These are phyloP conservation scores for Climacteris rufus DNA, from an alignment of 2,113 vertebrate genomes.

Conservation along the genomic window DNA sequence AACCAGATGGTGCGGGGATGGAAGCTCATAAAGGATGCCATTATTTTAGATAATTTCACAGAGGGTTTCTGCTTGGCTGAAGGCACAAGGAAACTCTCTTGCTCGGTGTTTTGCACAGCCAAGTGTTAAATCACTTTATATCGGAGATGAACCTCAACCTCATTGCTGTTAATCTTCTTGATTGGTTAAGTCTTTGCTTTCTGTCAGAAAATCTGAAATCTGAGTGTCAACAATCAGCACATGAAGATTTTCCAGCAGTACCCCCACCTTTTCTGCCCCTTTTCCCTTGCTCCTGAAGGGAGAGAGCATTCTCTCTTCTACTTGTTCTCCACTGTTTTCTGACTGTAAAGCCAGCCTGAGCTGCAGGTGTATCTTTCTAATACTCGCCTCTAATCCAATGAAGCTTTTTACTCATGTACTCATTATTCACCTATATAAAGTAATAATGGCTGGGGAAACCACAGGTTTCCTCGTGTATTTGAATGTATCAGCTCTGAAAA, in stretches of 20 bases:
- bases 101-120: slow-evolving; percentile 21
- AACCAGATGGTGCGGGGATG: slow-evolving; percentile 53
- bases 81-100: slow-evolving; percentile 78
- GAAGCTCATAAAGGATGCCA: slow-evolving; percentile 76
- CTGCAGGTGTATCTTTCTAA: neutral
- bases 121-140: slow-evolving; percentile 59
- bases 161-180: slow-evolving; percentile 39
- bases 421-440: neutral
- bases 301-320: neutral
- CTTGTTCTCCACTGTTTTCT: neutral
- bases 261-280: neutral
- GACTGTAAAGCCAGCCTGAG: neutral
- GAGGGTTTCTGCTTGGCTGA: slow-evolving; percentile 81
- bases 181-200: slow-evolving; percentile 45
- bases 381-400: rapidly evolving
- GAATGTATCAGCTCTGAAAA: neutral
- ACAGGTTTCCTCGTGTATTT: neutral
- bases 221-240: neutral
- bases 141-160: slow-evolving; percentile 46
- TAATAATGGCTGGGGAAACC: neutral
- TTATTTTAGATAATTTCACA: slow-evolving; percentile 80
- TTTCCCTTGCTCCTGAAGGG: neutral
- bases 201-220: slow-evolving; percentile 44
- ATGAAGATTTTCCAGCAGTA: neutral
- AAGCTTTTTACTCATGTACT: neutral